Base-by-base conservation (phyloP, 2,113 vertebrate genomes). In the Sardina pilchardus region DNA sequence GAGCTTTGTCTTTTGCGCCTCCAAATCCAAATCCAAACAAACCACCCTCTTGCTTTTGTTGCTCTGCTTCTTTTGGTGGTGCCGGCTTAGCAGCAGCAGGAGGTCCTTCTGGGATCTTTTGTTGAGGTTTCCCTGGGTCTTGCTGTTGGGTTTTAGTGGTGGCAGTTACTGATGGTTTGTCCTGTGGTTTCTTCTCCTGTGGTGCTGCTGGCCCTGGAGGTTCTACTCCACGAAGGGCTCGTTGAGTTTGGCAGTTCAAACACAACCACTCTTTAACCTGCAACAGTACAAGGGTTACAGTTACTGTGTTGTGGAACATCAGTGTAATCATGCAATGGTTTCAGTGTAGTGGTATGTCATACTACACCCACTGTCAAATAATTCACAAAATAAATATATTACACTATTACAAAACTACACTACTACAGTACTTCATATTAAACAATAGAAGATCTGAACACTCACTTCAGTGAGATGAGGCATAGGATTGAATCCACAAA, bases 401-500 rank as follows among this genome's bases (percentile, higher is more conserved):
- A n/a, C n/a, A n/a, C n/a, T n/a, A n/a, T n/a, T n/a, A n/a, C n/a
- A n/a, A 12, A 67, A 67, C 24, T n/a, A 8, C 6, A 63, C 2
- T 63, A 63, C n/a, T n/a, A 63, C 24, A n/a, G n/a, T n/a, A n/a
- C n/a, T n/a, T n/a, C n/a, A n/a, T n/a, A n/a, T 17, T 56, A 63
- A 75, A 78, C 14, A 36, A 36, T 36, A 16, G n/a, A 0, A 81
- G 14, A 5, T 21, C 19, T 4, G 47, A 12, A 75, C 24, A 8
- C 90, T 91, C 92, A 95, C 98, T 97, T 97, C 96, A 44, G 94
- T 95, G 84, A 97, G 93, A 93, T 99, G 97, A 0, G 97, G 97
- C 85, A 93, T 95, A 0, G 97, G 97, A 87, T 98, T 99, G 94
- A 99, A 99, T 95, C 98, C 98, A 96, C 98, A 99, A 86, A 97